Evolutionary conservation across 2,113 vertebrate genomes (phyloP).

Genomic region (Pteruthius melanotis): DNA sequence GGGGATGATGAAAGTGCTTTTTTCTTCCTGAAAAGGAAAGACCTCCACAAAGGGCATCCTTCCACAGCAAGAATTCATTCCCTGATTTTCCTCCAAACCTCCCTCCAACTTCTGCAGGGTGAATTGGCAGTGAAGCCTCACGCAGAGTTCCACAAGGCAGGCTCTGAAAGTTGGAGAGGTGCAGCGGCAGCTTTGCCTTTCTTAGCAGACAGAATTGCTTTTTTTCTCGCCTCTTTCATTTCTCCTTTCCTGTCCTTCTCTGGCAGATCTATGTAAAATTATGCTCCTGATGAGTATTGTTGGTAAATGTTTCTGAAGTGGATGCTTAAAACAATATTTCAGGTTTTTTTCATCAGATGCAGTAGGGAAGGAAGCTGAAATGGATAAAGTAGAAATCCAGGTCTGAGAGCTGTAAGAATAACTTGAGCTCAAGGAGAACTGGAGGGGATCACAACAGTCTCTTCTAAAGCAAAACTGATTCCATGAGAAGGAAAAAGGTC

Average conservation of each 20-base stretch:
- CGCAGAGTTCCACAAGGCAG: neutral
- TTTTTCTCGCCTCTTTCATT: neutral
- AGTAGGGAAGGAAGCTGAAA: neutral
- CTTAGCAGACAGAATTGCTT: neutral
- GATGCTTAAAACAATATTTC: neutral
- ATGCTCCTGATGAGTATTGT: neutral
- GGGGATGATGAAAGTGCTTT: neutral
- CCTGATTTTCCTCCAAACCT: neutral
- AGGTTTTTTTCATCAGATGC: neutral
- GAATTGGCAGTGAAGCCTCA: neutral
- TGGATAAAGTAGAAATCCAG: neutral
- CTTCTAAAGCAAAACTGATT: neutral
- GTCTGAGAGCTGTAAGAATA: neutral
- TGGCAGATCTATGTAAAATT: neutral
- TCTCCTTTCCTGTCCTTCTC: neutral
- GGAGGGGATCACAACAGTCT: accelerated
- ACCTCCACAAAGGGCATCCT: neutral
- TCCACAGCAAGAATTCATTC: neutral
- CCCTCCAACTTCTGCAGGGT: neutral
- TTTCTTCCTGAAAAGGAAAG: neutral
- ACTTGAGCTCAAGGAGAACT: neutral
- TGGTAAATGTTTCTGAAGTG: neutral
- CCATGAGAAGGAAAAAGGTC: neutral
- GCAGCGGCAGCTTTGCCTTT: neutral
- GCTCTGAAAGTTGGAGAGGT: neutral